Base-by-base conservation (phyloP, 2,113 vertebrate genomes). In the Solea solea region DNA sequence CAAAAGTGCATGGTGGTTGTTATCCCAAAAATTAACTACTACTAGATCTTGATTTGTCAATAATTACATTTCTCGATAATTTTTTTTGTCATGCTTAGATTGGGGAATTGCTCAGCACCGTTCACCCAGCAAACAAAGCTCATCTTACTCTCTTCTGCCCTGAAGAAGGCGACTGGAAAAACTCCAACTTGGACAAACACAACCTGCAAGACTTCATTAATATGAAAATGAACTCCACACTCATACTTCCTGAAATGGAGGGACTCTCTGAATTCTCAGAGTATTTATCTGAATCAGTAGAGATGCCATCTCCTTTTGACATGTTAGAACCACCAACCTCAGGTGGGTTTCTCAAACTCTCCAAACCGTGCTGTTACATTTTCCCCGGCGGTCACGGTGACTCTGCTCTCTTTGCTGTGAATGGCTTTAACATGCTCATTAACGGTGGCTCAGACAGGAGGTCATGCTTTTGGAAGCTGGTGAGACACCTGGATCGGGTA, bases 341-440 rank as follows among this genome's bases (percentile, higher is more conserved):
- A 7, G 97, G 97, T 11, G 97, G 97, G 1, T 99, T 98, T 85
- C 88, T 99, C 50, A 98, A 99, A 83, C 95, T 99, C 75, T 99
- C 96, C 60, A 99, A 98, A 80, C 97, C 97, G 11, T 99, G 97
- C 90, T 99, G 97, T 81, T 99, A 99, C 41, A 98, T 99, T 87
- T 99, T 99, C 69, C 97, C 97, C 0, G 97, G 96, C 0, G 97
- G 97, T 42, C 92, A 91, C 27, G 97, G 97, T 0, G 97, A 99
- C 76, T 98, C 97, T 4, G 97, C 97, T 9, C 87, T 99, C 48
- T 99, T 99, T 65, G 96, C 97, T 3, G 97, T 99, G 54, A 99
- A 99, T 1, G 97, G 97, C 55, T 99, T 99, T 90, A 99, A 98
- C 64, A 98, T 99, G 97, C 96, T 99, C 48, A 95, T 99, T 76